Percentiles rank a stretch among this genome's conserved stretches.
Evolutionary conservation across 2,797 vertebrate species (phyloP).

Genomic region (Pangasius mekongensis): DNA sequence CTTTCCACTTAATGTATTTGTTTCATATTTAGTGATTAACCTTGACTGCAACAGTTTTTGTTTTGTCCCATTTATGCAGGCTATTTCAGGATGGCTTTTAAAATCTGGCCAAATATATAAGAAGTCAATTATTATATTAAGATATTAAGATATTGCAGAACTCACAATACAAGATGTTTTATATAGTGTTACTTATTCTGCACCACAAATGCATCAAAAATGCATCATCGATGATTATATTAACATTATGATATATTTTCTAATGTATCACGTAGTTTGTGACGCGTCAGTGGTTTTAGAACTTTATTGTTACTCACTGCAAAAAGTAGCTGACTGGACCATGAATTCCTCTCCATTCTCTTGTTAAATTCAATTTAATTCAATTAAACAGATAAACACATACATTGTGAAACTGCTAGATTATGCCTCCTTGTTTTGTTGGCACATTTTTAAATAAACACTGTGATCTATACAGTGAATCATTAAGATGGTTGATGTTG

Average conservation of each 20-base stretch:
- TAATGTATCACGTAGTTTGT: neutral
- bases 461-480: neutral
- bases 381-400: neutral
- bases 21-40: neutral
- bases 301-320: neutral
- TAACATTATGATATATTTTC: neutral
- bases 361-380: neutral
- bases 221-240: neutral
- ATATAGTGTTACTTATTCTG: neutral
- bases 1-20: neutral
- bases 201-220: neutral
- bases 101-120: neutral
- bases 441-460: neutral
- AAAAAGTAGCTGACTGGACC: neutral
- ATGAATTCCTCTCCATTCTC: neutral
- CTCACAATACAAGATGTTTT: no score
- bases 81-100: neutral
- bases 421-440: neutral
- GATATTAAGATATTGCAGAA: neutral
- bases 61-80: neutral
- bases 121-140: no score
- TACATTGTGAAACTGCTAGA: neutral
- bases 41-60: no score
- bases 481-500: neutral
- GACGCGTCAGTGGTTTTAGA: neutral